These are phyloP conservation scores for Leptinotarsa texana DNA, from an alignment of 1,140 invertebrate species.

Conservation along the genomic window DNA sequence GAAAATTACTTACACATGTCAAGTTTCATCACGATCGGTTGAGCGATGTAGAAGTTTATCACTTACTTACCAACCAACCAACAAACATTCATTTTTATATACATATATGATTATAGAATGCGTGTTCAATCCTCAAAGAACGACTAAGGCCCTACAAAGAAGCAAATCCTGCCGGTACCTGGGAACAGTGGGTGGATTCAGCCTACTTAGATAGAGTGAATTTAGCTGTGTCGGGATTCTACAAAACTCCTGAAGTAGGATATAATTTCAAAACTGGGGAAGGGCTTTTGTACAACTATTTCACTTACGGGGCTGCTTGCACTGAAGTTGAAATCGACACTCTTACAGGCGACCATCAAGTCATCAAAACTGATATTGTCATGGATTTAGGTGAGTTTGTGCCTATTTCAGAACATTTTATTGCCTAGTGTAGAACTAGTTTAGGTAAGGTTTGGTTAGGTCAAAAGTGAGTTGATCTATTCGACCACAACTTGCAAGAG, in stretches of 20 bases:
- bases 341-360: conserved; percentile 85
- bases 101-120: conserved; percentile 65
- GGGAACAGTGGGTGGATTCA: conserved; percentile 82
- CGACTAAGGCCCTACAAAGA: conserved; percentile 78
- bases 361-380: conserved; percentile 87
- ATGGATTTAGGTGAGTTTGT: conserved; percentile 78
- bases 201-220: conserved; percentile 83
- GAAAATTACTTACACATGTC: no score
- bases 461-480: no score
- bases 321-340: conserved; percentile 88
- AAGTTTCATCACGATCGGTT: no score
- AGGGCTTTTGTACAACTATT: conserved; percentile 81
- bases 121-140: conserved; percentile 77
- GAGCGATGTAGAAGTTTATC: no score
- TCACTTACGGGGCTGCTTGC: conserved; percentile 78
- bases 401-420: no score
- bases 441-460: no score
- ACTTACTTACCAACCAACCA: no score
- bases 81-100: no score
- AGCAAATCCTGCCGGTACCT: conserved; percentile 77
- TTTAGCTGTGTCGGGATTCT: conserved; percentile 86
- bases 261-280: conserved; percentile 74
- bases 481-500: no score
- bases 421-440: no score
- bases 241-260: conserved; percentile 77